These are phyloP conservation scores for Ahaetulla prasina DNA, from an alignment of 2,113 vertebrate species.

Conservation along the genomic window DNA sequence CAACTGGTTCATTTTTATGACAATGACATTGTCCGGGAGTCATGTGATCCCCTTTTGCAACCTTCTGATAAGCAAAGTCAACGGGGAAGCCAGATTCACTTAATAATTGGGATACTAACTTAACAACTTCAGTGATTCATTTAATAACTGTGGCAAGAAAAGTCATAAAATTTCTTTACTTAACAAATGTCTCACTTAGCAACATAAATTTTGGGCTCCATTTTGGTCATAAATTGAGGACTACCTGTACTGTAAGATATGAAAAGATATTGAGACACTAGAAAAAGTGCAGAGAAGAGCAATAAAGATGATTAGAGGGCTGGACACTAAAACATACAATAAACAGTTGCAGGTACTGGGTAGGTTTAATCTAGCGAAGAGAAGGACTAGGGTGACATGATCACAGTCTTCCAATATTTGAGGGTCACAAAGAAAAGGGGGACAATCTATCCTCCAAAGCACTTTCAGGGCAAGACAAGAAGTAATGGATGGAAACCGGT, in stretches of 20 bases:
- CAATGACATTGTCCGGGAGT: too few species aligned
- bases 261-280: neutral
- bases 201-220: too few species aligned
- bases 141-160: too few species aligned
- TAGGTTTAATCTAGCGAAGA: neutral
- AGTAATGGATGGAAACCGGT: neutral
- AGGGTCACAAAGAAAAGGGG: neutral
- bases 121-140: too few species aligned
- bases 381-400: neutral
- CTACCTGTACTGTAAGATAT: neutral
- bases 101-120: too few species aligned
- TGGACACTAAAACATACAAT: neutral
- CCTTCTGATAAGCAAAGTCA: too few species aligned
- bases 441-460: neutral
- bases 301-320: neutral
- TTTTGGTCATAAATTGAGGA: neutral
- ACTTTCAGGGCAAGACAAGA: neutral
- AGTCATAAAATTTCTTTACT: too few species aligned
- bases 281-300: neutral
- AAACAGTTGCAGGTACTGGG: neutral
- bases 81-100: too few species aligned
- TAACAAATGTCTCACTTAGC: too few species aligned
- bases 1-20: too few species aligned
- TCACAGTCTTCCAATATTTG: neutral
- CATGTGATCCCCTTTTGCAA: too few species aligned